Conservation (phyloP, 2,888 invertebrate genomes). For the Drosophila affinis region DNA sequence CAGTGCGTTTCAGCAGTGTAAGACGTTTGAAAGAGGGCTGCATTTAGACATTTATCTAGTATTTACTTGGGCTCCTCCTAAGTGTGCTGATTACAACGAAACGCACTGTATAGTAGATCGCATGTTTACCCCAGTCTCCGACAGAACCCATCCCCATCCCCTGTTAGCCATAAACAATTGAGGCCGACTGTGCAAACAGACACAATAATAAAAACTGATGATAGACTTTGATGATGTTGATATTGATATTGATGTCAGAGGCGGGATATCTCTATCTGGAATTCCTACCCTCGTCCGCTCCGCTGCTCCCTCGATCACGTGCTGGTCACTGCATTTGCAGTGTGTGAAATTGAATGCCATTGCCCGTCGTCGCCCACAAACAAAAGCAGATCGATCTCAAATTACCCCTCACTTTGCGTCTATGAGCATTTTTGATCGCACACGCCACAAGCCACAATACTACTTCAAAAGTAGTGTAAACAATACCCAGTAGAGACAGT, state of each 20-base stretch:
- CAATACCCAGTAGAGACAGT: constrained; percentile 8
- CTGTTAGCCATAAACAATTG: neutral
- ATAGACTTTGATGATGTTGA: constrained; percentile 14
- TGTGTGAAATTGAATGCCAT: constrained; percentile 61
- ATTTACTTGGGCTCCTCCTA: neutral
- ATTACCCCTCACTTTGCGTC: constrained; percentile 13
- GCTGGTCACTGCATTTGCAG: constrained; percentile 28
- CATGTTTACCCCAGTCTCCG: neutral
- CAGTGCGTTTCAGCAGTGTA: no score
- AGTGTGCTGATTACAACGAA: neutral
- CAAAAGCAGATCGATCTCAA: constrained; percentile 37
- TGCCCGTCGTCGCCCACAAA: constrained; percentile 42
- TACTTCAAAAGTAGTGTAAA: constrained; percentile 19
- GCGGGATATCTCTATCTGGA: constrained; percentile 11
- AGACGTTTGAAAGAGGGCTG: no score
- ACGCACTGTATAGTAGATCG: neutral
- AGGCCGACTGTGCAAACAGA: constrained; percentile 1
- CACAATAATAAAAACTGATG: constrained; percentile 8
- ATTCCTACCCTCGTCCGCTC: neutral
- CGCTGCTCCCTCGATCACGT: constrained; percentile 19
- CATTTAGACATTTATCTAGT: neutral
- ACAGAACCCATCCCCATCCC: neutral
- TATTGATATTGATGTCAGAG: constrained; percentile 16
- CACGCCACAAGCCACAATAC: constrained; percentile 18
- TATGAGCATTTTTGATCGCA: neutral